A percentile compares a stretch with the other conserved stretches of the same genome.
These are phyloP conservation scores for Euspilapteryx auroguttella DNA, from an alignment of 2,888 invertebrate genomes.

Conservation along the genomic window DNA sequence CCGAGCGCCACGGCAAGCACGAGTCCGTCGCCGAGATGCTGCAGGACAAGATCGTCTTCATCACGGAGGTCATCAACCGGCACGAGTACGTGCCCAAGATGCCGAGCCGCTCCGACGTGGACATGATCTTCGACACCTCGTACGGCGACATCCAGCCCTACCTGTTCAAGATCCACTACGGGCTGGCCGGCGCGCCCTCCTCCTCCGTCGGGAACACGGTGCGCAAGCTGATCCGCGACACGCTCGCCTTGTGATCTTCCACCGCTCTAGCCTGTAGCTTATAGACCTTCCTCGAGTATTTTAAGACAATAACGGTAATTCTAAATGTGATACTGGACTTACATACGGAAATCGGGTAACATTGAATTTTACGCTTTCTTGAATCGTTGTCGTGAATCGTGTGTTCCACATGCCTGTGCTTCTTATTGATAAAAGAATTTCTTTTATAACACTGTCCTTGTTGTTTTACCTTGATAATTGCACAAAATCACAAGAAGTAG, in stretches of 20 bases:
- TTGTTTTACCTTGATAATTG: too few relatives aligned
- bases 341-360: too few relatives aligned
- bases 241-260: constrained; percentile 71
- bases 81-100: constrained; percentile 97
- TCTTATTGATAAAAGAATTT: too few relatives aligned
- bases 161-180: constrained; percentile 88
- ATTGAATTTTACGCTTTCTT: too few relatives aligned
- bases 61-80: constrained; percentile 93
- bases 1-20: constrained; percentile 82
- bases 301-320: too few relatives aligned
- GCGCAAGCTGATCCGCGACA: constrained; percentile 87
- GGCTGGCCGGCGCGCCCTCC: constrained; percentile 75
- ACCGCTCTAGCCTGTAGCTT: not conserved
- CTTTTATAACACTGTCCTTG: too few relatives aligned
- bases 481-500: too few relatives aligned
- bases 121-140: constrained; percentile 91
- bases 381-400: too few relatives aligned
- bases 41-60: constrained; percentile 91
- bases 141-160: constrained; percentile 96
- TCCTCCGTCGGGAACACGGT: constrained; percentile 86
- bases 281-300: too few relatives aligned
- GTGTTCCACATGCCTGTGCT: too few relatives aligned
- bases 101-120: constrained; percentile 89
- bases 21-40: constrained; percentile 87
- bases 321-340: too few relatives aligned